Conservation (phyloP, 2,113 vertebrate genomes). For the Camelus dromedarius region DNA sequence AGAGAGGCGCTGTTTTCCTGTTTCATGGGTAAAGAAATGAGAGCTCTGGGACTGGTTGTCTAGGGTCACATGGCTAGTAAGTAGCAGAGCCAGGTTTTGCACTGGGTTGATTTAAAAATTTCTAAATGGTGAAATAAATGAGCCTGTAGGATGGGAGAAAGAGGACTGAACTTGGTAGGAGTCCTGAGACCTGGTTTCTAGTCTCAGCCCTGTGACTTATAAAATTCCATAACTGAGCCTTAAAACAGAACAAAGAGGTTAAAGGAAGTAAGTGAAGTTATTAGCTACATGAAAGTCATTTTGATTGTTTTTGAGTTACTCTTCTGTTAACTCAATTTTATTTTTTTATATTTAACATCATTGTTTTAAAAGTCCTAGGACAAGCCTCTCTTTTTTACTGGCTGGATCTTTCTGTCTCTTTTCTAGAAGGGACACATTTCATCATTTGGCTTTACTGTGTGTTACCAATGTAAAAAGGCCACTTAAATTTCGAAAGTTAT, state of each 20-base stretch:
- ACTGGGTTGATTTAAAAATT: no score
- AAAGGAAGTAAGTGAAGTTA: neutral
- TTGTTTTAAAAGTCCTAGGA: neutral
- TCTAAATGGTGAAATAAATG: neutral
- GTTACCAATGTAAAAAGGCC: neutral
- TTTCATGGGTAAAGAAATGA: neutral
- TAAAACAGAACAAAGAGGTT: neutral
- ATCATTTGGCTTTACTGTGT: conserved; percentile 21
- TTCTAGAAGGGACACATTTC: conserved; percentile 42
- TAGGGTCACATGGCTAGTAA: neutral
- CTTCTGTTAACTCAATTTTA: neutral
- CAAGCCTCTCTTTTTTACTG: neutral
- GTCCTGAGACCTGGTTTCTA: neutral
- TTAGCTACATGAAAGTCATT: neutral
- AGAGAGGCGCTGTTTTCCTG: rapidly evolving
- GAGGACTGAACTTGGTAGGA: neutral
- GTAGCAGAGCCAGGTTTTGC: neutral
- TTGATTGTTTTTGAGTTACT: neutral
- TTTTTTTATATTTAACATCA: conserved; percentile 1
- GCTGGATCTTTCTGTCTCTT: conserved; percentile 17
- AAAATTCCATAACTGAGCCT: neutral
- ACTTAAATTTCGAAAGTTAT: neutral
- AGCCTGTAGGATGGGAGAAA: neutral
- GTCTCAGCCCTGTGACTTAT: neutral
- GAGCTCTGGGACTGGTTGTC: neutral